Conservation (phyloP, 2,797 vertebrate genomes). For the Dryobates pubescens region DNA sequence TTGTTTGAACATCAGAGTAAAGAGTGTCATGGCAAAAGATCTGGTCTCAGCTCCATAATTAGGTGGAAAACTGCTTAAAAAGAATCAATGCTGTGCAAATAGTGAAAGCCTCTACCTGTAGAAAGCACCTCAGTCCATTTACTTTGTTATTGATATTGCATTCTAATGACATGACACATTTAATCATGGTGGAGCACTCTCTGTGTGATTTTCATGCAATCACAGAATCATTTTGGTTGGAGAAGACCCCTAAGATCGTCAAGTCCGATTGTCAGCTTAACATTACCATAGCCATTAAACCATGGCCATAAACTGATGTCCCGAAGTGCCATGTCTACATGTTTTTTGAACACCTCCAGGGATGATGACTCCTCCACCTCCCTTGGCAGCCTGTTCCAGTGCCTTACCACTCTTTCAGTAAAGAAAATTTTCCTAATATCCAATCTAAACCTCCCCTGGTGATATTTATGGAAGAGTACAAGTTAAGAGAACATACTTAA, state of each 20-base stretch:
- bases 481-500: neutral
- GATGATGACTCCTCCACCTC: too few species aligned
- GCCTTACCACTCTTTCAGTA: too few species aligned
- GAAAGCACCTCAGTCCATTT: rapidly evolving
- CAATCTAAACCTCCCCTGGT: too few species aligned
- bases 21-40: neutral
- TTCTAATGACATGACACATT: neutral
- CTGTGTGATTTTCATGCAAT: neutral
- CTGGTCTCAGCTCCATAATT: neutral
- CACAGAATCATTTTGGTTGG: too few species aligned
- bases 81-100: neutral
- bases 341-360: too few species aligned
- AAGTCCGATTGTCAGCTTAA: too few species aligned
- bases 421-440: too few species aligned
- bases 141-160: neutral
- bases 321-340: too few species aligned
- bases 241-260: too few species aligned
- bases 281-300: too few species aligned
- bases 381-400: too few species aligned
- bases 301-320: too few species aligned
- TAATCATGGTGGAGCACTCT: neutral
- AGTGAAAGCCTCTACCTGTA: neutral
- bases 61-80: neutral
- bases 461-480: neutral
- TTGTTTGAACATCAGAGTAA: neutral